Evolutionary conservation across 2,113 vertebrate genomes (phyloP), one percentile per base, ranked within the genome.

Genomic region (Passer domesticus): DNA sequence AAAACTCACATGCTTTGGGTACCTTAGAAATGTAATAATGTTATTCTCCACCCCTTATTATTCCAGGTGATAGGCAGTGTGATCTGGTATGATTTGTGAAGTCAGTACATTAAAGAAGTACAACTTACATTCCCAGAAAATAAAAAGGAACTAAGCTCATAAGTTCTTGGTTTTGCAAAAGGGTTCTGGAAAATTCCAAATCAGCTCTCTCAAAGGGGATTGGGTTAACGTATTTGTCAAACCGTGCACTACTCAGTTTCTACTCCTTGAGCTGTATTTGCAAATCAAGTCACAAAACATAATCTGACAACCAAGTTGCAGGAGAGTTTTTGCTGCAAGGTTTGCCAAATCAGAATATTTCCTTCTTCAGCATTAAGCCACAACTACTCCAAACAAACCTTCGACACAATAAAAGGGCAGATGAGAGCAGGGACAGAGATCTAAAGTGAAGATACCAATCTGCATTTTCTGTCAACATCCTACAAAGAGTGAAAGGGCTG

Each of bases 301-400:
- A 85, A 90, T 50, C 9, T 37, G 41, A 86, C 63, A 86, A 68
- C 28, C 41, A 79, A 14, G 33, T 43, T 85, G 30, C 84, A 73
- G 62, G 30, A 87, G n/a, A 69, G 25, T 69, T 94, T 94, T 59
- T 76, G 46, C 24, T 33, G 55, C 55, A 87, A 76, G 28, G 20
- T 47, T 64, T 96, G 47, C 49, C 68, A 89, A 86, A 90, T 64
- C 12, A 77, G 43, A 90, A n/a, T 80, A 74, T 74, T 95, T 82
- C 22, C 23, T 83, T 83, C 60, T 90, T 28, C 31, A 44, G 22
- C 62, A 81, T 68, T 87, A 90, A 93, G 83, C 64, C 60, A 64
- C 84, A 90, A 44, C 37, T 83, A 58, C 87, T 92, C 59, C 74
- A 90, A 76, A 91, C 47, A 94, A 95, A 82, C 13, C n/a, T 90